Evolutionary conservation across 2,113 vertebrate genomes (phyloP), one percentile per base, ranked within the genome.

Genomic region (Oxyura jamaicensis): DNA sequence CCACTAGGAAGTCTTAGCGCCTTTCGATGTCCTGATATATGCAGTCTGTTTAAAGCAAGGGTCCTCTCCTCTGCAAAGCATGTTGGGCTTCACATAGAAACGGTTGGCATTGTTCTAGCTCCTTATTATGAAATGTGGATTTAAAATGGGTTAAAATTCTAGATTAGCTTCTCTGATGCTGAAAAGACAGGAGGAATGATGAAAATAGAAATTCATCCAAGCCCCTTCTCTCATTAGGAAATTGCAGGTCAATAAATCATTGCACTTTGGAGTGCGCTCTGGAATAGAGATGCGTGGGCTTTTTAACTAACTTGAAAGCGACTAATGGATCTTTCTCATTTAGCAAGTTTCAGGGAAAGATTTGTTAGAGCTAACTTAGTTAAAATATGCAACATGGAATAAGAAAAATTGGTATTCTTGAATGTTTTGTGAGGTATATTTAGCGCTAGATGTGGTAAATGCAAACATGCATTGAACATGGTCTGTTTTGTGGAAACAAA

Each of bases 291-390:
- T 42, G n/a, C 36, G 42, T 72, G 21, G 56, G 52, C 15, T 85
- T 77, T 83, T 84, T 71, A 74, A 35, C 55, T 84, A 35, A 86
- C 39, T 26, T 81, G 39, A 48, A 83, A 86, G 35, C 78, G 77
- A 92, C 74, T 58, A 39, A 72, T 50, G 55, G 28, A 50, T 83
- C 29, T 55, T 50, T 35, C 52, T 75, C 19, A 13, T 48, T 48
- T 60, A 29, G 60, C 6, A 62, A 87, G 36, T 87, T 91, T 92
- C 36, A 66, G 23, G 22, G 52, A 29, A 85, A 46, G 31, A 48
- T 71, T 75, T 59, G 26, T 16, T 90, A 35, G 26, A 46, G 16
- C 28, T 90, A 88, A 33, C n/a, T 85, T 53, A 16, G 26, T 11
- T n/a, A 20, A 86, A 91, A 85, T 29, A 4, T 48, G 4, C 39